These are phyloP conservation scores for Sarcophaga carnaria DNA, from an alignment of 2,888 invertebrate genomes.

Conservation along the genomic window DNA sequence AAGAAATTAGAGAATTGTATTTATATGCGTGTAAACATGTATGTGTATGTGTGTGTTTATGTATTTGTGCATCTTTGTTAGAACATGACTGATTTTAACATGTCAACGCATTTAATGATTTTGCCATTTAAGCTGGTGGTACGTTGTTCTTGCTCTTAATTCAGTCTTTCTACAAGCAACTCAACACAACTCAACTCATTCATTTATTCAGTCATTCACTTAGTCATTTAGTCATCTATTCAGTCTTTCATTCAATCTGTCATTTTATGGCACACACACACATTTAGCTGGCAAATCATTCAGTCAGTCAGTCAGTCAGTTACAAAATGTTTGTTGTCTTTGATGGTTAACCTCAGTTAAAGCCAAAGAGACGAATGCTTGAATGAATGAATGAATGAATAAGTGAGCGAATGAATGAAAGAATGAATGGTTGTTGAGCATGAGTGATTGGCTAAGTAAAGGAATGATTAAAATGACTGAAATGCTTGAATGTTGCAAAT, in stretches of 20 bases:
- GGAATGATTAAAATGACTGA: not conserved
- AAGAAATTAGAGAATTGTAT: not conserved
- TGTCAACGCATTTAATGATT: constrained; percentile 56
- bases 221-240: constrained; percentile 7
- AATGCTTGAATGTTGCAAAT: not conserved
- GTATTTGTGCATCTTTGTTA: not conserved
- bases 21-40: not conserved
- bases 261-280: not conserved
- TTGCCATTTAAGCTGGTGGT: constrained; percentile 18
- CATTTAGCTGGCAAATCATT: constrained; percentile 13
- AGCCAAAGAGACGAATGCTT: not conserved
- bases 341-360: not conserved
- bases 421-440: not conserved
- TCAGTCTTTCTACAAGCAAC: constrained; percentile 33
- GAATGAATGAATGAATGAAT: not conserved
- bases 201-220: constrained; percentile 26
- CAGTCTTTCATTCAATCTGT: not conserved
- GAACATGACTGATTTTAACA: constrained; percentile 44
- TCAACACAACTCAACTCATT: constrained; percentile 9
- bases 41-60: not conserved
- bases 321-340: constrained; percentile 37
- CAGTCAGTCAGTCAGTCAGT: constrained; percentile 11
- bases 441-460: not conserved
- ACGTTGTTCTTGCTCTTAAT: constrained; percentile 41
- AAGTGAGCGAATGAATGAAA: no score